These are phyloP conservation scores for Tribolium madens DNA, from an alignment of 1,140 invertebrate genomes.

Conservation along the genomic window DNA sequence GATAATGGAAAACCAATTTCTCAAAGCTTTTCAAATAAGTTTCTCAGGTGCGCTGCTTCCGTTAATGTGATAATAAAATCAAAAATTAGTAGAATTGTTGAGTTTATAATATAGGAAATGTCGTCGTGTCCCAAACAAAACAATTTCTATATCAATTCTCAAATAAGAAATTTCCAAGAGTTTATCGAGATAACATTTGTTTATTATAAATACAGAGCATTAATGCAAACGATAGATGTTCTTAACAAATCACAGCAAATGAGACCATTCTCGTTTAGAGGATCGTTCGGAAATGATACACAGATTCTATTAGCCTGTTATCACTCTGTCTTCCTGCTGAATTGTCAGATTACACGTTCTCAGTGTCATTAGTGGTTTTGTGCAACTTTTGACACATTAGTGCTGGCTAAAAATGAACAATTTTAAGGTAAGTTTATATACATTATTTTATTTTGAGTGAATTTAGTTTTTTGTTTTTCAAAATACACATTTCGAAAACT, in stretches of 20 bases:
- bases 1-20: too few species aligned
- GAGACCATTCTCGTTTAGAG: constrained; percentile 18
- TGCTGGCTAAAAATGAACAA: not conserved
- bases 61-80: too few species aligned
- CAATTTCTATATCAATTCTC: not conserved
- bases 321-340: constrained; percentile 14
- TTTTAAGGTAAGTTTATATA: not conserved
- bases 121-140: not conserved
- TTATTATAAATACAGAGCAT: constrained; percentile 10
- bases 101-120: too few species aligned
- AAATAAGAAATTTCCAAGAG: constrained; percentile 29
- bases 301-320: constrained; percentile 19
- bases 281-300: constrained; percentile 31
- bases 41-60: too few species aligned
- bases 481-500: not conserved
- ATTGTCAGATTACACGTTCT: not conserved
- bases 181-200: constrained; percentile 3
- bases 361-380: not conserved
- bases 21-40: too few species aligned
- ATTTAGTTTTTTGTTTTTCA: not conserved
- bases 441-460: not conserved
- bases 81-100: too few species aligned
- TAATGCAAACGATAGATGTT: constrained; percentile 21
- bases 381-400: not conserved
- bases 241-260: constrained; percentile 13